Percentiles rank a stretch among this genome's conserved stretches.
Conservation (phyloP, 2,113 vertebrate species). For the Pimephales promelas region DNA sequence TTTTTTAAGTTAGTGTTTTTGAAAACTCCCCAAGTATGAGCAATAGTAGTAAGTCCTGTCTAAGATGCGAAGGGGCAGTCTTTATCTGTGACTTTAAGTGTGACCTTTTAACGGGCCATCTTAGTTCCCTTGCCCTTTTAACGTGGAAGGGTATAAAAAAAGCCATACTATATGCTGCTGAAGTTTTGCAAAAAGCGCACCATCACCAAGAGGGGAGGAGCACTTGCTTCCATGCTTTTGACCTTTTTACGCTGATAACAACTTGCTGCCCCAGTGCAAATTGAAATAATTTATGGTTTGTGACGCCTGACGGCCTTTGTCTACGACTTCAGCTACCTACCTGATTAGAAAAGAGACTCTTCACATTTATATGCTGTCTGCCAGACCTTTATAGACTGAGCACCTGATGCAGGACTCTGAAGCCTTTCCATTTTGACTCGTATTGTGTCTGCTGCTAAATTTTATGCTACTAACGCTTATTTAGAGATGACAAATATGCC, state of each 20-base stretch:
- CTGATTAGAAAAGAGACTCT: slow-evolving; percentile 57
- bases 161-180: slow-evolving; percentile 58
- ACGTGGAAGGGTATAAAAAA: slow-evolving; percentile 61
- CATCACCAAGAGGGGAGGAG: slow-evolving; percentile 57
- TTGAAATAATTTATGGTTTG: slow-evolving; percentile 65
- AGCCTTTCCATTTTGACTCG: slow-evolving; percentile 47
- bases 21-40: not conserved
- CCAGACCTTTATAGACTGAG: slow-evolving; percentile 31
- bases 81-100: slow-evolving; percentile 56
- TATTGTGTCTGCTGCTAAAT: not conserved
- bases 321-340: slow-evolving; percentile 45
- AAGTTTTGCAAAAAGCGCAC: slow-evolving; percentile 61
- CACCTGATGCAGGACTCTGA: slow-evolving; percentile 30
- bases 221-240: slow-evolving; percentile 53
- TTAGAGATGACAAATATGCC: slow-evolving; percentile 10
- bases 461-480: not conserved
- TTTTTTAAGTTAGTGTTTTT: not conserved
- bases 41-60: slow-evolving; percentile 6
- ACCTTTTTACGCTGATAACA: slow-evolving; percentile 68
- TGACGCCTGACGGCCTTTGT: slow-evolving; percentile 54
- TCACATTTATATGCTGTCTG: slow-evolving; percentile 22
- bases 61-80: slow-evolving; percentile 46
- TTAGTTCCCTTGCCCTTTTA: slow-evolving; percentile 69
- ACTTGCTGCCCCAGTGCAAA: slow-evolving; percentile 53
- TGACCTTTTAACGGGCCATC: slow-evolving; percentile 66